Percentiles rank a stretch among this genome's conserved stretches.
Conservation (phyloP, 64 coral and sea anemone species). For the Montipora capricornis region DNA sequence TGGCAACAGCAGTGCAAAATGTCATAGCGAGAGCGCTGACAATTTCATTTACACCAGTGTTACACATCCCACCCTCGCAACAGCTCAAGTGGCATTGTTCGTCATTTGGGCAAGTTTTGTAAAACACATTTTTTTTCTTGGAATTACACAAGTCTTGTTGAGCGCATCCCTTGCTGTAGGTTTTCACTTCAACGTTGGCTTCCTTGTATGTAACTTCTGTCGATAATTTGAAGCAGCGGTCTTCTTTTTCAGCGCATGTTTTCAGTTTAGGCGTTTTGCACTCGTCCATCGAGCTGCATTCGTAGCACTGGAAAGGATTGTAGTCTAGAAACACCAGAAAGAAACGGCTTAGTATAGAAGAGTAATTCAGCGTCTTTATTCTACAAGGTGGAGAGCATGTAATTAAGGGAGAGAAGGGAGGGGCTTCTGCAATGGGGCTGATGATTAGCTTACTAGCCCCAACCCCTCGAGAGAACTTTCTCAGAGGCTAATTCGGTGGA, state of each 20-base stretch:
- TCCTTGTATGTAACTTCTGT: not conserved
- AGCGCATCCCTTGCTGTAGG: constrained; percentile 23
- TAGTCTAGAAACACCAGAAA: not conserved
- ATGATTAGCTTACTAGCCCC: too few relatives aligned
- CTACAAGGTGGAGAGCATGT: too few relatives aligned
- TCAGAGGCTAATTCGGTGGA: too few relatives aligned
- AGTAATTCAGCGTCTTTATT: too few relatives aligned
- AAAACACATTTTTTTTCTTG: not conserved
- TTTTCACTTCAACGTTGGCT: not conserved
- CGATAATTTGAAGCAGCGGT: constrained; percentile 8
- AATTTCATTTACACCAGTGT: constrained; percentile 11
- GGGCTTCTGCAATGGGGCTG: too few relatives aligned
- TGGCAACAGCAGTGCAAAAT: not conserved
- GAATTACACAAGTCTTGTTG: not conserved
- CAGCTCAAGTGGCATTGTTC: constrained; percentile 28
- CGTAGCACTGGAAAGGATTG: not conserved
- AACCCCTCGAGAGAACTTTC: too few relatives aligned
- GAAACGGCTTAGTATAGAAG: not conserved
- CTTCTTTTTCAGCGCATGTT: not conserved
- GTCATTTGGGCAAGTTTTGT: not conserved
- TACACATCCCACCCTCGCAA: constrained; percentile 38
- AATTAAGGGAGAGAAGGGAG: too few relatives aligned
- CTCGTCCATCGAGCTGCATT: not conserved
- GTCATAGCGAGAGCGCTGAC: constrained; percentile 35
- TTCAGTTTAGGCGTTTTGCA: not conserved